These are phyloP conservation scores for Crenichthys baileyi DNA, from an alignment of 2,797 vertebrate genomes.

Conservation along the genomic window DNA sequence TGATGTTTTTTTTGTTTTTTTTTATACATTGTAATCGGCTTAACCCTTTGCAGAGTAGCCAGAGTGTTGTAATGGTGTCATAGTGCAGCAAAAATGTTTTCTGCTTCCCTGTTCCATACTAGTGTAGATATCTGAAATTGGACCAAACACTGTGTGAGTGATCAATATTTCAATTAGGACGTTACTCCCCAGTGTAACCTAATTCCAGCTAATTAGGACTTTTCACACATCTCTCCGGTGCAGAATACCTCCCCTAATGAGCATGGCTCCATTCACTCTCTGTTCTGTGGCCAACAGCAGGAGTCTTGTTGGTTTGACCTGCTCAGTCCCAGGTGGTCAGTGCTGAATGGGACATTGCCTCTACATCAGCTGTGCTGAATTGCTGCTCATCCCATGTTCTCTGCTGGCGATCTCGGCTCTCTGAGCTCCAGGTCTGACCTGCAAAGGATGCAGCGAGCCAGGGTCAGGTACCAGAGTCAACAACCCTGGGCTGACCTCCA, in stretches of 20 bases:
- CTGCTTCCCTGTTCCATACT: constrained; percentile 11
- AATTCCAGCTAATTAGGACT: constrained; percentile 80
- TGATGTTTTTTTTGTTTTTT: neutral
- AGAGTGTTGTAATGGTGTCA: neutral
- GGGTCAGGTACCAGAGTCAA: constrained; percentile 78
- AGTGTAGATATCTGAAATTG: constrained; percentile 52
- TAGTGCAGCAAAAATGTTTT: neutral
- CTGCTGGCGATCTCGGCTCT: constrained; percentile 60
- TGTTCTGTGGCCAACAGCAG: constrained; percentile 65
- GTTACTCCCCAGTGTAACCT: constrained; percentile 48
- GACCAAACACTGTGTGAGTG: constrained; percentile 36
- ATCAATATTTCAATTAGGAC: constrained; percentile 69
- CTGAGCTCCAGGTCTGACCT: constrained; percentile 68
- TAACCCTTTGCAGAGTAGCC: neutral
- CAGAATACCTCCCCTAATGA: constrained; percentile 69
- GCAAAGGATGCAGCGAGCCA: constrained; percentile 42
- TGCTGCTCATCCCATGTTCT: constrained; percentile 72
- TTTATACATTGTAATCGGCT: too few species aligned
- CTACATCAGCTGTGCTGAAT: constrained; percentile 56
- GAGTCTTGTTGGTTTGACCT: constrained; percentile 68
- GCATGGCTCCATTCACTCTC: constrained; percentile 55
- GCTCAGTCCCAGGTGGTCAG: constrained; percentile 68
- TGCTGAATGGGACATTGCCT: constrained; percentile 60
- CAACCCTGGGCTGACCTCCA: constrained; percentile 60
- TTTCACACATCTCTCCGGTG: constrained; percentile 70